phyloP scores from a whole-genome alignment of 1,140 invertebrate species.

The Pseudomyrmex pallidus region DNA sequence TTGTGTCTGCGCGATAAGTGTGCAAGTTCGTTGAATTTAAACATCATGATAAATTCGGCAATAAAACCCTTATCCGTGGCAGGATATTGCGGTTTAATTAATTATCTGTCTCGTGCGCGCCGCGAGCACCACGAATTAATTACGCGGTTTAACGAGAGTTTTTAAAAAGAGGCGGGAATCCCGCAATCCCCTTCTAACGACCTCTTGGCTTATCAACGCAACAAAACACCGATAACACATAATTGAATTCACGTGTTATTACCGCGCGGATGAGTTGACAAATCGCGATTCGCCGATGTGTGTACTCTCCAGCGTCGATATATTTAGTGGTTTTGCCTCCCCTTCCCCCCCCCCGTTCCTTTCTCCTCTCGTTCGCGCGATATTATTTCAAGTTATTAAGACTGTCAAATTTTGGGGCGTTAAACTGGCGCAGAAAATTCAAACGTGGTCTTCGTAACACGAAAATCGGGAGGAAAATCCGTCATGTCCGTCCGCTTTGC shows the following conservation, averaged over 20 bases:
- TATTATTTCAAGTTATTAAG: constrained; percentile 11
- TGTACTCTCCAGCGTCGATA: constrained; percentile 8
- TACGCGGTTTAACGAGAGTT: constrained; percentile 68
- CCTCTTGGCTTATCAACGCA: constrained; percentile 68
- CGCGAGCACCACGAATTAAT: constrained; percentile 60
- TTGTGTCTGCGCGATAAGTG: constrained; percentile 61
- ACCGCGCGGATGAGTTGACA: constrained; percentile 50
- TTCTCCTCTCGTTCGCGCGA: constrained; percentile 21
- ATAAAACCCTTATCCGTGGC: constrained; percentile 64
- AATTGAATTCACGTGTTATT: constrained; percentile 63
- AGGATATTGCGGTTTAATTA: constrained; percentile 67
- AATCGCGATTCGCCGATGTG: constrained; percentile 61
- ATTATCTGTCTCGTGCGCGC: constrained; percentile 61
- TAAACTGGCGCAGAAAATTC: constrained; percentile 61
- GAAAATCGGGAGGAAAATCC: constrained; percentile 23
- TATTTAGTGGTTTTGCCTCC: constrained; percentile 36
- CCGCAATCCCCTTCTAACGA: constrained; percentile 60
- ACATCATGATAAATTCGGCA: constrained; percentile 51
- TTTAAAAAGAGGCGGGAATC: constrained; percentile 60
- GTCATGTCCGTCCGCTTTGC: constrained; percentile 42
- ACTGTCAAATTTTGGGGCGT: constrained; percentile 23
- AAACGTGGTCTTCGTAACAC: constrained; percentile 47
- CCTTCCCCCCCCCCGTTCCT: no score
- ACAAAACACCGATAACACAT: constrained; percentile 47
- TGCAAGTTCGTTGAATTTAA: constrained; percentile 60